Conservation (phyloP, 2,888 invertebrate genomes). For the Hemicrepidius hirtus region DNA sequence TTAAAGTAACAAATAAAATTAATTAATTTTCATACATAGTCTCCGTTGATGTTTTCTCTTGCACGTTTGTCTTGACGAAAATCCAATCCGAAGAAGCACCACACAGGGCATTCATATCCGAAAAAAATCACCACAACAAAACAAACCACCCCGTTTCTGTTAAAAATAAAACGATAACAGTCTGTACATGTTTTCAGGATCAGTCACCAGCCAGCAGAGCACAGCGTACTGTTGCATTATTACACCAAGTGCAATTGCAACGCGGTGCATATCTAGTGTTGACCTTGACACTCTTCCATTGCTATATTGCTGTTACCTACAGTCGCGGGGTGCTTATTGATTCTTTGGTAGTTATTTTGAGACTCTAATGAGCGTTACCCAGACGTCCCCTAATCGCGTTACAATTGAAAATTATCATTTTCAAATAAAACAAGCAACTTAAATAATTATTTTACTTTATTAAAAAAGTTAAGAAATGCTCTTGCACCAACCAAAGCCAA, state of each 20-base stretch:
- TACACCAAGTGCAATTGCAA: constrained; percentile 69
- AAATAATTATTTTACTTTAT: too few species aligned
- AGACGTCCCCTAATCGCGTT: constrained; percentile 35
- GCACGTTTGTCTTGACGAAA: too few species aligned
- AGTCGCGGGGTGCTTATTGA: constrained; percentile 59
- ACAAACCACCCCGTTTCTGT: constrained; percentile 5
- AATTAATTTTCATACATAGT: too few species aligned
- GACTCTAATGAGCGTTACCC: constrained; percentile 35
- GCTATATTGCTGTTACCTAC: constrained; percentile 60
- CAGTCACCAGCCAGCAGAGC: constrained; percentile 51
- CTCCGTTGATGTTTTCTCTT: too few species aligned
- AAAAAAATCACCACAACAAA: too few species aligned
- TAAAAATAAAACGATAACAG: constrained; percentile 42
- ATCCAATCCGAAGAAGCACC: too few species aligned
- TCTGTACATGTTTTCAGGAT: constrained; percentile 48
- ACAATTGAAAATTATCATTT: too few species aligned
- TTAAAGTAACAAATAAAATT: too few species aligned
- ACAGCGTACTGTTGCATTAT: constrained; percentile 67
- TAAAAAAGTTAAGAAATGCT: too few species aligned
- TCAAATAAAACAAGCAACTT: too few species aligned
- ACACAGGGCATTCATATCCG: too few species aligned
- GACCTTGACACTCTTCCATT: constrained; percentile 71
- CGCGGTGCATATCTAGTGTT: constrained; percentile 68
- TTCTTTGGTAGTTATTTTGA: constrained; percentile 61
- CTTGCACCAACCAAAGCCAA: too few species aligned